Conservation (phyloP, 2,888 invertebrate species). For the Nycteola revayana region DNA sequence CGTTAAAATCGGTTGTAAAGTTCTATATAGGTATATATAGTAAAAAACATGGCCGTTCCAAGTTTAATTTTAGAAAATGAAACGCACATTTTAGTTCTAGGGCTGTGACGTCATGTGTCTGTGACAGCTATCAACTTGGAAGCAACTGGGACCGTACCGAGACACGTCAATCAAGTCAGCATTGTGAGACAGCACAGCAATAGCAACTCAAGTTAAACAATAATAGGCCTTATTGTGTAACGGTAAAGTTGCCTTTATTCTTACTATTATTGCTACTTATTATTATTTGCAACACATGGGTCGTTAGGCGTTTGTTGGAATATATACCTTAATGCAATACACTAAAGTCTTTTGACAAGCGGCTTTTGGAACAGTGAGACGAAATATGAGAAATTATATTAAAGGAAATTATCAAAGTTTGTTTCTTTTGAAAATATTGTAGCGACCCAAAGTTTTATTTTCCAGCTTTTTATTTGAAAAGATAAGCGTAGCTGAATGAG, state of each 20-base stretch:
- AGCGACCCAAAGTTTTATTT: neutral
- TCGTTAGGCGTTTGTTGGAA: no score
- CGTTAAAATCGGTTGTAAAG: no score
- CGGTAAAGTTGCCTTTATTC: no score
- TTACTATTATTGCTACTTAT: no score
- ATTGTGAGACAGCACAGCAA: conserved; percentile 23
- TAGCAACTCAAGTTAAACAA: conserved; percentile 17
- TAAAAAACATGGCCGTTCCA: no score
- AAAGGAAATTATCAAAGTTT: neutral
- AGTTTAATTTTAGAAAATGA: conserved; percentile 36
- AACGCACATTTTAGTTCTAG: conserved; percentile 41
- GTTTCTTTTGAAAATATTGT: neutral
- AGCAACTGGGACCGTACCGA: conserved; percentile 43
- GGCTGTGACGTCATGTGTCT: conserved; percentile 42
- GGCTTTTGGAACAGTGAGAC: neutral
- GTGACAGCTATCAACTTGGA: conserved; percentile 48
- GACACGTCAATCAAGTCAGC: conserved; percentile 42
- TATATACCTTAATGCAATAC: no score
- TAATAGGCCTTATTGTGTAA: conserved; percentile 4
- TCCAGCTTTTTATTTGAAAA: neutral
- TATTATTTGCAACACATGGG: no score
- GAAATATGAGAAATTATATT: conserved; percentile 1
- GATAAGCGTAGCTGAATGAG: neutral
- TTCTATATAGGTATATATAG: no score
- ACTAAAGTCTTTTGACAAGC: neutral